phyloP scores from a whole-genome alignment of 2,797 vertebrate genomes.

The Nyctibius grandis region DNA sequence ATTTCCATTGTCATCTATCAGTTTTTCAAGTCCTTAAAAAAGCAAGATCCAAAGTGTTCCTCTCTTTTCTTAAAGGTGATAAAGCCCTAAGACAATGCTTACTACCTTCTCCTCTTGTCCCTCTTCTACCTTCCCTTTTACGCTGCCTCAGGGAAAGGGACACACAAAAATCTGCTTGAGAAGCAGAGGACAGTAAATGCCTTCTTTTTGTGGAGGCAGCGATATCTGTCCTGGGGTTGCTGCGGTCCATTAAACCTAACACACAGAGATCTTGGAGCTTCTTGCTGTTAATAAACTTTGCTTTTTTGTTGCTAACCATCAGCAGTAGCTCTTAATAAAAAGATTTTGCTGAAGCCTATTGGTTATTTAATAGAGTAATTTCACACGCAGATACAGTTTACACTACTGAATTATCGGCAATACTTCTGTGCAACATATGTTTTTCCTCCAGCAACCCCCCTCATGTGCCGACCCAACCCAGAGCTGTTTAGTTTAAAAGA shows the following conservation, averaged over 20 bases:
- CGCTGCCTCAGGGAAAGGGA: background rate
- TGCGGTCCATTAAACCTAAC: background rate
- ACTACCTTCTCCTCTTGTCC: background rate
- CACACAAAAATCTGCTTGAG: background rate
- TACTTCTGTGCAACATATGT: background rate
- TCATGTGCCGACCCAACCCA: background rate
- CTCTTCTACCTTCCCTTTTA: background rate
- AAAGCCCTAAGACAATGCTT: background rate
- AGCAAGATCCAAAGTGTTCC: background rate
- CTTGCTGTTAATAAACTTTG: background rate
- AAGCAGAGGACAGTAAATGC: background rate
- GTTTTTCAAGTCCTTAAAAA: background rate
- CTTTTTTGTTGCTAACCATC: background rate
- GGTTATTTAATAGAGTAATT: background rate
- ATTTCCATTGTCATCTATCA: background rate
- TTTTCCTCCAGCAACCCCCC: background rate
- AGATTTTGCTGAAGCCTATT: background rate
- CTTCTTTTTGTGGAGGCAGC: background rate
- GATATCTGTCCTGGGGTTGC: background rate
- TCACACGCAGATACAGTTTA: background rate
- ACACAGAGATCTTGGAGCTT: background rate
- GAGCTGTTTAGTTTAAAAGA: background rate
- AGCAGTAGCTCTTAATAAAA: background rate
- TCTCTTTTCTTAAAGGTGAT: background rate
- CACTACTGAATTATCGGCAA: background rate